Conservation (phyloP, 2,113 vertebrate genomes). For the Neoarius graeffei region DNA sequence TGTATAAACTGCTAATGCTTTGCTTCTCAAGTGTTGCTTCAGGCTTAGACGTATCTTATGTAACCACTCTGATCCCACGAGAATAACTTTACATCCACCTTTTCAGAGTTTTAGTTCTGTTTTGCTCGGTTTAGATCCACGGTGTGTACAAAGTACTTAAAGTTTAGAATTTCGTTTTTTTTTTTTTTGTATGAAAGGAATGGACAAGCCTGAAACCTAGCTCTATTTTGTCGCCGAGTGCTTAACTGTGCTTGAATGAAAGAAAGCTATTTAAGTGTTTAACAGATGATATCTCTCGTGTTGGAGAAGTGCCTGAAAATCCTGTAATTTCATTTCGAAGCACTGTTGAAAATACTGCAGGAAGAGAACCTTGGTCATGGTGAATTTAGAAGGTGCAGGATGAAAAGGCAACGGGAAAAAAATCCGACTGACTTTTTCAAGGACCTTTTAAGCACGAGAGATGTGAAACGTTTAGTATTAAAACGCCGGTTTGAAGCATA, state of each 20-base stretch:
- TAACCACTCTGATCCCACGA: not conserved
- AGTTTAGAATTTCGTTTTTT: not conserved
- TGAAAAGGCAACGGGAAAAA: not conserved
- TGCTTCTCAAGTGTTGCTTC: not conserved
- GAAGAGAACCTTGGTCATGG: not conserved
- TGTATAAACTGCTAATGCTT: not conserved
- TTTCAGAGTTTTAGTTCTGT: not conserved
- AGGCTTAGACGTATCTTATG: conserved; percentile 5
- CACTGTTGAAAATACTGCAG: not conserved
- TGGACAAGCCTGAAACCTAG: not conserved
- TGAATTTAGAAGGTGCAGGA: not conserved
- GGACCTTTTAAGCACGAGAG: not conserved
- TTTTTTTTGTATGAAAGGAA: not conserved
- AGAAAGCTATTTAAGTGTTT: not conserved
- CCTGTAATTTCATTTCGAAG: not conserved
- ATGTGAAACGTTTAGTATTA: not conserved
- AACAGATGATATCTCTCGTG: not conserved
- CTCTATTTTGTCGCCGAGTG: not conserved
- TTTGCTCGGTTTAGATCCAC: not conserved
- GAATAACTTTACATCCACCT: not conserved
- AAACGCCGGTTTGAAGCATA: not conserved
- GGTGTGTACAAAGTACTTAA: not conserved
- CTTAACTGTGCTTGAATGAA: not conserved
- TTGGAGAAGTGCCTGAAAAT: not conserved
- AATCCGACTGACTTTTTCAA: not conserved